Conservation (phyloP, 2,113 vertebrate genomes). For the Alaudala cheleensis region DNA sequence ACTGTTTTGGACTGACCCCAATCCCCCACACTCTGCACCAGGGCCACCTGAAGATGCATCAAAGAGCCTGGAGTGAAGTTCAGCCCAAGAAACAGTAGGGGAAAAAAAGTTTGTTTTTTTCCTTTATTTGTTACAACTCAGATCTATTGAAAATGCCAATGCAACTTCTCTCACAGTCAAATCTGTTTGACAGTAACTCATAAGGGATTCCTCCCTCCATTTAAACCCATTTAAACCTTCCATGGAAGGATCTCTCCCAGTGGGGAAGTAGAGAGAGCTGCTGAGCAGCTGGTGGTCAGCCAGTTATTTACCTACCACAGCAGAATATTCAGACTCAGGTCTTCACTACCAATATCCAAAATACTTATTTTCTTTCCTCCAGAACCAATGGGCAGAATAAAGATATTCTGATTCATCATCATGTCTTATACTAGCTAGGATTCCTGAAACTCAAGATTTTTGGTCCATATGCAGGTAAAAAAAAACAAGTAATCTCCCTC, state of each 20-base stretch:
- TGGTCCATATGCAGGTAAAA: background rate
- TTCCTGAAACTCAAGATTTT: background rate
- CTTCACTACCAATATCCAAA: background rate
- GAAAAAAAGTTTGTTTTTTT: background rate
- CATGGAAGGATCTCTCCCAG: accelerated
- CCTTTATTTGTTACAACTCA: background rate
- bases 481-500: background rate
- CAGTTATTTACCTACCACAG: background rate
- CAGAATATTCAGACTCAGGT: background rate
- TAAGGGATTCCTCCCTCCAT: accelerated
- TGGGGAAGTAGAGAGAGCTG: background rate
- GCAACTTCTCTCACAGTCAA: background rate
- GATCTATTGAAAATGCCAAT: background rate
- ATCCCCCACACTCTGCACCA: background rate
- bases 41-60: too few relatives aligned
- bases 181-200: background rate
- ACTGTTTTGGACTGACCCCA: accelerated
- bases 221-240: background rate
- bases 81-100: background rate
- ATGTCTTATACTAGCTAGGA: background rate
- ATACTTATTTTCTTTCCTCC: background rate
- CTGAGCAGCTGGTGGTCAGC: background rate
- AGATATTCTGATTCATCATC: background rate
- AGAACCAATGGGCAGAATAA: background rate
- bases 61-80: too few relatives aligned